phyloP scores from a whole-genome alignment of 2,797 vertebrate genomes.

The Rhodeus uyekii region DNA sequence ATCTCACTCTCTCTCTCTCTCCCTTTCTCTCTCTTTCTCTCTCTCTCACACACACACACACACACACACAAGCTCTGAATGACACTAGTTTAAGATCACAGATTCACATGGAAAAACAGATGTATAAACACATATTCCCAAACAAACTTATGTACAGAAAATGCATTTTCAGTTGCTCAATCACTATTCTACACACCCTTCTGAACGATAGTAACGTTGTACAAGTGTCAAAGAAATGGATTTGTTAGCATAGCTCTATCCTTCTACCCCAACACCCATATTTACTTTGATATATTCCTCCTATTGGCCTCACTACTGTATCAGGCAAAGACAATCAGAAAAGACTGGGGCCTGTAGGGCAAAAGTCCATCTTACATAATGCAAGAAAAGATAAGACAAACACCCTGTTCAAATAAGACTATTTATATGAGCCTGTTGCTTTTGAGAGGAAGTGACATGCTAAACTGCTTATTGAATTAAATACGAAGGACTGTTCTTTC shows the following conservation, averaged over 20 bases:
- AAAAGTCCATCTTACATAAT: background rate
- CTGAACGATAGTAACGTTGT: conserved; percentile 3
- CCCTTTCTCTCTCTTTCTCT: background rate
- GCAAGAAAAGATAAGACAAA: background rate
- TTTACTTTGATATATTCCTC: conserved; percentile 38
- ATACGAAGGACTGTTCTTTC: background rate
- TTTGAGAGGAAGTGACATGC: background rate
- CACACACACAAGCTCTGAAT: background rate
- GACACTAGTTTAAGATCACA: conserved; percentile 3
- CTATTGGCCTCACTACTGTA: background rate
- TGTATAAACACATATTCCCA: background rate
- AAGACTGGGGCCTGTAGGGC: background rate
- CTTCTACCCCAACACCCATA: conserved; percentile 43
- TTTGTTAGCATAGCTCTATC: conserved; percentile 48
- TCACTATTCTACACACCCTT: background rate
- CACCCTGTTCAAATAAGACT: background rate
- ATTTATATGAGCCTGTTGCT: background rate
- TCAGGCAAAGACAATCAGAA: background rate
- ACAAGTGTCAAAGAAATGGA: conserved; percentile 45
- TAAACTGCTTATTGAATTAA: background rate
- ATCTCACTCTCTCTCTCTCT: background rate
- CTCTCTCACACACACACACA: too few relatives aligned
- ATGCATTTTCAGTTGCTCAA: conserved; percentile 20
- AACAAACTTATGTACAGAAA: conserved; percentile 10
- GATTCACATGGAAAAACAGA: background rate